Evolutionary conservation across 2,113 vertebrate species (phyloP).

Genomic region (Apistogramma diplotaenia): DNA sequence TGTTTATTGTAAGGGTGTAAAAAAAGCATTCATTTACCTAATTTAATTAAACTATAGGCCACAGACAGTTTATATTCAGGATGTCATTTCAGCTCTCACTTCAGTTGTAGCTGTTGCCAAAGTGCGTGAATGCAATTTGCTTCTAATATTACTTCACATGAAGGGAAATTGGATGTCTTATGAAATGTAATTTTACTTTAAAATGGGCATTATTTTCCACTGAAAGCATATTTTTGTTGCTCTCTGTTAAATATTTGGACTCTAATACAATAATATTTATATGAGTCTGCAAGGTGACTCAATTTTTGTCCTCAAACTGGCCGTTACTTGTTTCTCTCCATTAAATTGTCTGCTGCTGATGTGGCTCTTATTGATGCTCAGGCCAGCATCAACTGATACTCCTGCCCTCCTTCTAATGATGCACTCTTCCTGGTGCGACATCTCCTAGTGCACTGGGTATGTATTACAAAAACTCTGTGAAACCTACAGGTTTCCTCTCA

Average conservation of each 20-base stretch:
- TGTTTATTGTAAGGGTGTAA: not conserved
- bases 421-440: not conserved
- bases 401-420: conserved; percentile 9
- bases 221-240: not conserved
- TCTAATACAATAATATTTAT: not conserved
- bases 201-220: not conserved
- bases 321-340: not conserved
- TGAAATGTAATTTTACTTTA: conserved; percentile 7
- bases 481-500: not conserved
- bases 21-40: not conserved
- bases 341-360: conserved; percentile 27
- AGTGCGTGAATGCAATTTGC: not conserved
- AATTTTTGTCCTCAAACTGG: not conserved
- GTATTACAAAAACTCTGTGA: not conserved
- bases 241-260: not conserved
- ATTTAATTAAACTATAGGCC: not conserved
- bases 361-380: conserved; percentile 16
- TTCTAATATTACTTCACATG: not conserved
- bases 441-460: not conserved
- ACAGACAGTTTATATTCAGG: not conserved
- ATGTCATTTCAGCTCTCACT: not conserved
- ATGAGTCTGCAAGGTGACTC: not conserved
- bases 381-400: conserved; percentile 3
- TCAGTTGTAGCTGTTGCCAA: not conserved
- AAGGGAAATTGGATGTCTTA: not conserved